phyloP scores from a whole-genome alignment of 2,888 invertebrate species.

The Pyralis farinalis region DNA sequence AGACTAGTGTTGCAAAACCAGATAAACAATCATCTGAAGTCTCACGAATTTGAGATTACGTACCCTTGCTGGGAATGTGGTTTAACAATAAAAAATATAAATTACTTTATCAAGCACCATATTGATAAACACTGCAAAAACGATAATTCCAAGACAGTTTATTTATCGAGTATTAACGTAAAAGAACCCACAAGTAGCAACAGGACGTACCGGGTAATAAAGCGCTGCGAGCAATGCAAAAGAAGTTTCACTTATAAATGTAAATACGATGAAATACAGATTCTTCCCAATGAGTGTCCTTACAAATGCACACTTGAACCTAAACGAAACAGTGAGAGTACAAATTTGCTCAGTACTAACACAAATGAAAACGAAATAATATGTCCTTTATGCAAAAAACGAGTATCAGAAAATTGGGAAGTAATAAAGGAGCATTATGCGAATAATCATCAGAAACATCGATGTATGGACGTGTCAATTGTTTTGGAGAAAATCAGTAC shows the following conservation, averaged over 20 bases:
- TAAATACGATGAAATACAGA: conserved; percentile 45
- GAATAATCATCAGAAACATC: conserved; percentile 43
- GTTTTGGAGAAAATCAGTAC: conserved; percentile 38
- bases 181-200: conserved; percentile 15
- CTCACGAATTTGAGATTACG: conserved; percentile 32
- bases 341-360: conserved; percentile 12
- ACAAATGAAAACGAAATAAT: conserved; percentile 24
- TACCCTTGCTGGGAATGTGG: conserved; percentile 66
- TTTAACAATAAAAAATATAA: conserved; percentile 33
- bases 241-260: conserved; percentile 58
- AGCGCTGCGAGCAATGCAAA: conserved; percentile 54
- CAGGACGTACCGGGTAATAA: conserved; percentile 47
- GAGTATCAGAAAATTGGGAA: conserved; percentile 49
- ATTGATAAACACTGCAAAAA: conserved; percentile 34
- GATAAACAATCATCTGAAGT: conserved; percentile 50
- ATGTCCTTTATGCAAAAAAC: conserved; percentile 52
- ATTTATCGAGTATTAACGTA: background rate
- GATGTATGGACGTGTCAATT: conserved; percentile 55
- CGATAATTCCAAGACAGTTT: conserved; percentile 22
- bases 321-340: conserved; percentile 17
- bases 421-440: conserved; percentile 59
- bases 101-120: conserved; percentile 45
- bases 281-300: conserved; percentile 57
- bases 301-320: conserved; percentile 41
- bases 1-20: conserved; percentile 51